Conservation (phyloP, 2,797 vertebrate species). For the Sparus aurata region DNA sequence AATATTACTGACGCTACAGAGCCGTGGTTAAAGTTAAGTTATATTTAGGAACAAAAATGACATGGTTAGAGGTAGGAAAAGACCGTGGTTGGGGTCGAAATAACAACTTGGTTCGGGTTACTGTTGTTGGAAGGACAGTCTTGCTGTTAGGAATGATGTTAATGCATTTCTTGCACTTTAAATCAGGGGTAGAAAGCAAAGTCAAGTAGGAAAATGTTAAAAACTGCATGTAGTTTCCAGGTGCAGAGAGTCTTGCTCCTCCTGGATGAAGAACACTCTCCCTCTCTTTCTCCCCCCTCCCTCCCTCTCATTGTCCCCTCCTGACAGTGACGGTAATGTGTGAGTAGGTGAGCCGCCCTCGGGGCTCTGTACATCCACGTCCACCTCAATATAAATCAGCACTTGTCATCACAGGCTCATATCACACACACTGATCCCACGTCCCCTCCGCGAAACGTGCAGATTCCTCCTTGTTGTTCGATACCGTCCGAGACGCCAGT, state of each 20-base stretch:
- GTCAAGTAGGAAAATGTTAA: neutral
- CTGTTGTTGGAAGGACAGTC: neutral
- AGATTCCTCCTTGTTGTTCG: constrained; percentile 65
- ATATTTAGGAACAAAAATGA: neutral
- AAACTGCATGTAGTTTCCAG: constrained; percentile 26
- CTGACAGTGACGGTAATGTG: constrained; percentile 87
- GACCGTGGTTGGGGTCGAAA: neutral
- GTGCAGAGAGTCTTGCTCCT: constrained; percentile 35
- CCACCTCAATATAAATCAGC: constrained; percentile 86
- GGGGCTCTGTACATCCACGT: constrained; percentile 82
- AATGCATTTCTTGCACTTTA: neutral
- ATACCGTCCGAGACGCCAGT: constrained; percentile 76
- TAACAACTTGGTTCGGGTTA: neutral
- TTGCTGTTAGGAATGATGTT: neutral
- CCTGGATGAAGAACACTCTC: constrained; percentile 38
- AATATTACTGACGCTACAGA: too few relatives aligned
- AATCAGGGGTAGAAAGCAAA: neutral
- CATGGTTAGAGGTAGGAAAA: neutral
- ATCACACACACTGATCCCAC: constrained; percentile 82
- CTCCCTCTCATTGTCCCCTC: constrained; percentile 65
- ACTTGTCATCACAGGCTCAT: constrained; percentile 87
- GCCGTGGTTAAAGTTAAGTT: neutral
- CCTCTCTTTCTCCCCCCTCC: constrained; percentile 19
- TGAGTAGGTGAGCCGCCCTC: constrained; percentile 83
- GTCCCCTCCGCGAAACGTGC: constrained; percentile 68